These are phyloP conservation scores for Ibidorhyncha struthersii DNA, from an alignment of 2,113 vertebrate genomes.

Conservation along the genomic window DNA sequence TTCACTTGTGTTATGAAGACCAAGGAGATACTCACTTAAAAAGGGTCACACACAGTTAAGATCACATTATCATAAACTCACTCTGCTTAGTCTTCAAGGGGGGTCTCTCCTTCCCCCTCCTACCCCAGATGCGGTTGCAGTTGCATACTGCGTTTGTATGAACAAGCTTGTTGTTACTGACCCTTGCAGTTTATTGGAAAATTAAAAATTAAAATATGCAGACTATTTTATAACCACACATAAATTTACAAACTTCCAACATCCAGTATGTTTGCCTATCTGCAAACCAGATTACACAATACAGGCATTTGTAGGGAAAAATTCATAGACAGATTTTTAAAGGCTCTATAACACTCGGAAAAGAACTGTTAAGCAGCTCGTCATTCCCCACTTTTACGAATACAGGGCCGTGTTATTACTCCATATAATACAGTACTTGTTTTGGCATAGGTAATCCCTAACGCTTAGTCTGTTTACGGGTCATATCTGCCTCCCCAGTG, in stretches of 20 bases:
- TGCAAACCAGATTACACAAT: slow-evolving; percentile 33
- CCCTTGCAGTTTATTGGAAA: slow-evolving; percentile 22
- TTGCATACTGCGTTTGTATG: neutral
- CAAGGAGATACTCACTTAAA: neutral
- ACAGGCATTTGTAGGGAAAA: slow-evolving; percentile 1
- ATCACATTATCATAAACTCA: neutral
- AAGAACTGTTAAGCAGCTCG: slow-evolving; percentile 3
- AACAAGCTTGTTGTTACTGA: slow-evolving; percentile 8
- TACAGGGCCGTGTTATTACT: neutral
- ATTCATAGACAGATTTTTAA: slow-evolving; percentile 26
- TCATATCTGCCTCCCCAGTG: neutral
- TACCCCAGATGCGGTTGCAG: neutral
- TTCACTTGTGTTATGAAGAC: neutral
- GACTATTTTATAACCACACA: slow-evolving; percentile 27
- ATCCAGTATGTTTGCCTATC: neutral
- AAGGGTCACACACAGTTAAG: neutral
- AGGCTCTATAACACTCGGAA: neutral
- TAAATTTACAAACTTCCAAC: neutral
- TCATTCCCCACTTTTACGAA: slow-evolving; percentile 12
- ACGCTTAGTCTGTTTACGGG: neutral
- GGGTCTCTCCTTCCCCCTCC: neutral
- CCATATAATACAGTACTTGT: slow-evolving; percentile 23
- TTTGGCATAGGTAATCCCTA: slow-evolving; percentile 24
- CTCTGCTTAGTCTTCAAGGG: neutral
- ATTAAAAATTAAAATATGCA: slow-evolving; percentile 24